A percentile compares a stretch with the other conserved stretches of the same genome.
Conservation (phyloP, 2,888 invertebrate genomes). For the Cabera pusaria region DNA sequence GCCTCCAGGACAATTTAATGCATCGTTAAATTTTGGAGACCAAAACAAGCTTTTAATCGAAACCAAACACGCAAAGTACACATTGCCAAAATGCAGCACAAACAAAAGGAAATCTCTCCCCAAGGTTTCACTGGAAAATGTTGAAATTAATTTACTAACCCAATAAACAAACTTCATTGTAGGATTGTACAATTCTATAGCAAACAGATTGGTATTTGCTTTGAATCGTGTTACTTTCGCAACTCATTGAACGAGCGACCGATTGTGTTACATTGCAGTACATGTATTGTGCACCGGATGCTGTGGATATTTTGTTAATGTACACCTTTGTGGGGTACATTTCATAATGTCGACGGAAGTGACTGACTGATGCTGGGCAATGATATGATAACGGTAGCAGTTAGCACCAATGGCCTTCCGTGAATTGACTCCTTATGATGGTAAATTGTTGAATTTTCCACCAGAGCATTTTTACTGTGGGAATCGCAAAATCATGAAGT, state of each 20-base stretch:
- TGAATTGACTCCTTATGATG: no score
- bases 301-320: slow-evolving; percentile 11
- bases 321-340: slow-evolving; percentile 10
- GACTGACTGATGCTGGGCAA: no score
- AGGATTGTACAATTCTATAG: slow-evolving; percentile 12
- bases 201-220: slow-evolving; percentile 10
- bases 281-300: slow-evolving; percentile 16
- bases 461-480: no score
- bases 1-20: no score
- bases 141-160: slow-evolving; percentile 17
- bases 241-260: slow-evolving; percentile 11
- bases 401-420: no score
- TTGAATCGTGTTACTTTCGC: slow-evolving; percentile 15
- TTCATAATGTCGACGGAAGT: slow-evolving; percentile 4
- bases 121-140: slow-evolving; percentile 8
- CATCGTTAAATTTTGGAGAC: no score
- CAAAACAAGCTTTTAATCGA: no score
- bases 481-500: no score
- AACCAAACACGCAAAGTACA: slow-evolving; percentile 1
- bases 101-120: slow-evolving; percentile 3
- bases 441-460: no score
- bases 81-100: slow-evolving; percentile 6
- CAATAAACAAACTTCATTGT: slow-evolving; percentile 18
- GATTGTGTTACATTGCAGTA: slow-evolving; percentile 8
- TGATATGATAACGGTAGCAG: no score